A percentile compares a stretch with the other conserved stretches of the same genome.
These are phyloP conservation scores for Propsilocerus akamusi DNA, from an alignment of 1,140 invertebrate genomes.

Conservation along the genomic window DNA sequence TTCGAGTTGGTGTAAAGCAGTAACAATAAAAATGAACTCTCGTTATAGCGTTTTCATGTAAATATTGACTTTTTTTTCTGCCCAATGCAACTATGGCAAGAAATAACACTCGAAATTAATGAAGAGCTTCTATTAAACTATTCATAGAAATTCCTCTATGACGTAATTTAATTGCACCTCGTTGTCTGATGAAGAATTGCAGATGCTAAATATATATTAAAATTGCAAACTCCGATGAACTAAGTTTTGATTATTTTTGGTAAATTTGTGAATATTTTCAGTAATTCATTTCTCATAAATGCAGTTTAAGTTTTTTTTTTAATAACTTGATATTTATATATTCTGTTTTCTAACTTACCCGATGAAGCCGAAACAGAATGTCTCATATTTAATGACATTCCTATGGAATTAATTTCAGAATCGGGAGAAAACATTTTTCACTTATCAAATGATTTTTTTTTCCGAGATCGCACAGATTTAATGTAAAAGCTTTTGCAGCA, in stretches of 20 bases:
- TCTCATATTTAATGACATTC: constrained; percentile 26
- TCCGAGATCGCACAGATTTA: neutral
- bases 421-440: constrained; percentile 23
- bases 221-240: neutral
- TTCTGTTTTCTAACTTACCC: constrained; percentile 18
- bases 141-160: too few species aligned
- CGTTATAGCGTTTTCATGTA: too few species aligned
- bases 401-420: constrained; percentile 27
- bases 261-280: neutral
- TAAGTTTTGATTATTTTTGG: neutral
- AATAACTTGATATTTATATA: neutral
- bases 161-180: too few species aligned
- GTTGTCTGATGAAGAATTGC: neutral
- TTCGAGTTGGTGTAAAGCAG: too few species aligned
- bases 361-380: constrained; percentile 24
- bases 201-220: neutral
- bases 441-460: neutral
- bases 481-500: neutral
- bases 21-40: too few species aligned
- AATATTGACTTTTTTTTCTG: too few species aligned
- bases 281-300: neutral
- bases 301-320: neutral
- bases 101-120: too few species aligned
- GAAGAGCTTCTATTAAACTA: too few species aligned
- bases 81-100: too few species aligned